Conservation (phyloP, 2,888 invertebrate genomes). For the Caenorhabditis parvicauda region DNA sequence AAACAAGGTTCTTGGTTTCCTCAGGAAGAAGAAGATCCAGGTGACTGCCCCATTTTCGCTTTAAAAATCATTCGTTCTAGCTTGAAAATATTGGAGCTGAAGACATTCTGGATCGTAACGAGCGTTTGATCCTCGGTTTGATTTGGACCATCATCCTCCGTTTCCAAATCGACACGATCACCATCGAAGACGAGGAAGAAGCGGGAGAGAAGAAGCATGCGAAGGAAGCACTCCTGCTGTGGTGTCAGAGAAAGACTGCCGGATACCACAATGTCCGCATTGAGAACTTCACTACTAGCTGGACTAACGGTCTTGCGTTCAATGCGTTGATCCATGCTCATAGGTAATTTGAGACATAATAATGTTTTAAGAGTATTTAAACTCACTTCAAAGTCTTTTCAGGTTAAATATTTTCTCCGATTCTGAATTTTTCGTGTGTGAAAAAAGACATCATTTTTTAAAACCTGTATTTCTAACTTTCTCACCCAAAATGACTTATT, state of each 20-base stretch:
- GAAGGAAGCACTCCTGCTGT: constrained; percentile 92
- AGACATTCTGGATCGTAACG: constrained; percentile 97
- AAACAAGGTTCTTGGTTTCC: constrained; percentile 72
- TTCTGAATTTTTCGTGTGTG: too few species aligned
- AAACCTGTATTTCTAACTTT: too few species aligned
- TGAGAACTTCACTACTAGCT: constrained; percentile 74
- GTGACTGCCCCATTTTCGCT: too few species aligned
- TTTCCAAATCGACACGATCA: constrained; percentile 98
- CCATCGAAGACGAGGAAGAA: constrained; percentile 93
- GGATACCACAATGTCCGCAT: constrained; percentile 73
- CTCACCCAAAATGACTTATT: too few species aligned
- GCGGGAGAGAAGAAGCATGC: constrained; percentile 97
- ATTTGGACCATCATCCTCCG: constrained; percentile 99
- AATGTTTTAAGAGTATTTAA: too few species aligned
- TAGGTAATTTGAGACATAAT: too few species aligned
- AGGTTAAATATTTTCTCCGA: too few species aligned
- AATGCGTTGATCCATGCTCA: constrained; percentile 97
- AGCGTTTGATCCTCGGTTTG: constrained; percentile 88
- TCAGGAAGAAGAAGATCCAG: constrained; percentile 65
- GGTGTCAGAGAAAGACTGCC: constrained; percentile 97
- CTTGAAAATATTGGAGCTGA: constrained; percentile 99
- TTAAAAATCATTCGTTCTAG: too few species aligned
- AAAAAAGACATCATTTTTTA: too few species aligned
- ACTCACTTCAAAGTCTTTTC: too few species aligned
- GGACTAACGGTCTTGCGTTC: constrained; percentile 94